Conservation (phyloP, 2,113 vertebrate genomes). For the Zosterops pallidus region DNA sequence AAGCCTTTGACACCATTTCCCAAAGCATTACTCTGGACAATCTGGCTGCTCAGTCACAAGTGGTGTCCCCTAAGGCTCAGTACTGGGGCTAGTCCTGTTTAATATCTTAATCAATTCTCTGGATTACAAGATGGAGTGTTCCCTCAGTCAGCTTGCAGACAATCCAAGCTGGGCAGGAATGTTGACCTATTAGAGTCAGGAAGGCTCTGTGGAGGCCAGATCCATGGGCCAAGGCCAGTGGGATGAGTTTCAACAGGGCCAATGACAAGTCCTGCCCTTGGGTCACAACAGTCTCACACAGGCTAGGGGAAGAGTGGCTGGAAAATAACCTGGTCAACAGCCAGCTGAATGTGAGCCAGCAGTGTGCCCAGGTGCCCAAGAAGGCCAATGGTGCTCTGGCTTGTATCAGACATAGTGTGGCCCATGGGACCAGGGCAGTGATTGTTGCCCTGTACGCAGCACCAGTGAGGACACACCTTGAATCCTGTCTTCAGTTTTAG, state of each 20-base stretch:
- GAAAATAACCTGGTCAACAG: neutral
- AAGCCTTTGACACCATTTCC: neutral
- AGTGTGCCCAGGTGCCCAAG: neutral
- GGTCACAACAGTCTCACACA: fast-evolving
- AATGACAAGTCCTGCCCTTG: fast-evolving
- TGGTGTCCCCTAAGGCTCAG: fast-evolving
- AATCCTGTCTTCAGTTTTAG: neutral
- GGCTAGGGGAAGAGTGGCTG: neutral
- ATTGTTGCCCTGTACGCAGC: neutral
- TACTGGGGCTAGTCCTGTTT: fast-evolving
- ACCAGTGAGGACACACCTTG: fast-evolving
- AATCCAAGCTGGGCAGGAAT: fast-evolving
- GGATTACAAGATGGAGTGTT: fast-evolving
- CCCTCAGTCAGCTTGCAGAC: fast-evolving
- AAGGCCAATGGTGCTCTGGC: neutral
- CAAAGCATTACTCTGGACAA: neutral
- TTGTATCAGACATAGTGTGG: neutral
- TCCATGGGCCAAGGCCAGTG: fast-evolving
- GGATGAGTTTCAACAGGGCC: neutral
- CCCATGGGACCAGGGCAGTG: neutral
- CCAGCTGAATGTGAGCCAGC: fast-evolving
- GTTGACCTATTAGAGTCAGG: neutral
- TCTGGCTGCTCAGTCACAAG: neutral
- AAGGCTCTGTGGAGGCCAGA: neutral
- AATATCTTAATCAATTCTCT: neutral